These are phyloP conservation scores for Phrynocephalus vlangalii DNA, from an alignment of 2,797 vertebrate species.

Conservation along the genomic window DNA sequence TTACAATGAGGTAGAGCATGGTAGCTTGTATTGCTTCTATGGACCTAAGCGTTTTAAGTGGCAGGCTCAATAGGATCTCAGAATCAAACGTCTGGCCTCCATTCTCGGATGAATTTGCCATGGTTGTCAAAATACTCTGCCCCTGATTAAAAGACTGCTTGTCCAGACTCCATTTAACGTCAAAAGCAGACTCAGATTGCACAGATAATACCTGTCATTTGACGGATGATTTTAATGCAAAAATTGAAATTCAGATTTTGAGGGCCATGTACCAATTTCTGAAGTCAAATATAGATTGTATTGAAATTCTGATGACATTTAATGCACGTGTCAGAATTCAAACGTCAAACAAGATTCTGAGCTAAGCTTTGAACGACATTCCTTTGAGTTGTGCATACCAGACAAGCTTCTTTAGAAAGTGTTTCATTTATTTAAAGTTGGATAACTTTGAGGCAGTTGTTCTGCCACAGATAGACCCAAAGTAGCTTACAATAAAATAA, in stretches of 20 bases:
- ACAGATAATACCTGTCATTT: neutral
- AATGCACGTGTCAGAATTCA: neutral
- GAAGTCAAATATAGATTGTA: constrained; percentile 2
- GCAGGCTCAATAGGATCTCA: neutral
- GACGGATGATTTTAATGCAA: neutral
- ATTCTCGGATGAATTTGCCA: neutral
- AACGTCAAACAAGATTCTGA: neutral
- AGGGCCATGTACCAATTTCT: neutral
- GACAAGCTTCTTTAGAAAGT: neutral
- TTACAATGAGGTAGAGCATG: neutral
- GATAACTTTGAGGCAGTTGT: neutral
- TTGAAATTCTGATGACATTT: neutral
- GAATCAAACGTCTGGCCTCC: neutral
- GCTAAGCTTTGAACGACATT: neutral
- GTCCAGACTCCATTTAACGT: neutral
- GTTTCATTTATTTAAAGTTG: neutral
- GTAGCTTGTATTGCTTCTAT: neutral
- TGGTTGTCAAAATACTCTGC: neutral
- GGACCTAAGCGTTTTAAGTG: neutral
- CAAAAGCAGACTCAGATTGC: neutral
- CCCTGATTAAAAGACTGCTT: neutral
- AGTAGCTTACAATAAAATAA: neutral
- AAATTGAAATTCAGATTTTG: neutral
- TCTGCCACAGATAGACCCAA: neutral
- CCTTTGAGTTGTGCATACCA: neutral